phyloP scores from a whole-genome alignment of 2,888 invertebrate genomes.

The Drosophila nigritarsus region DNA sequence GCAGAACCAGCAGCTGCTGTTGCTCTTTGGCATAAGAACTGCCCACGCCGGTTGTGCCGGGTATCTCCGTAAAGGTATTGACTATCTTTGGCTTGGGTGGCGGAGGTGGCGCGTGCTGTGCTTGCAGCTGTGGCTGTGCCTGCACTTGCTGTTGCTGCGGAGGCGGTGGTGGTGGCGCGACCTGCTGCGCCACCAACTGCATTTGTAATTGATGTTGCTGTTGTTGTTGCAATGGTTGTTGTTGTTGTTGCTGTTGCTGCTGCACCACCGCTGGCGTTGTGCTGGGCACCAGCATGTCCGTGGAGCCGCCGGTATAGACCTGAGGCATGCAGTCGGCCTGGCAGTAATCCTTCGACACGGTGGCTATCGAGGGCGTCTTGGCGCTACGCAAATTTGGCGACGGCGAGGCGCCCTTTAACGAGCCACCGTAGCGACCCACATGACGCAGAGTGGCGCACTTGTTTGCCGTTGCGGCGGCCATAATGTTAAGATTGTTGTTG shows the following conservation, averaged over 20 bases:
- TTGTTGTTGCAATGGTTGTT: constrained; percentile 28
- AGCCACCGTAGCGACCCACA: constrained; percentile 85
- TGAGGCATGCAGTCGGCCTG: constrained; percentile 84
- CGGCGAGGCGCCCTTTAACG: constrained; percentile 83
- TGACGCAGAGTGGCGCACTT: constrained; percentile 85
- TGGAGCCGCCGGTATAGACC: constrained; percentile 63
- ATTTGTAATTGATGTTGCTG: constrained; percentile 64
- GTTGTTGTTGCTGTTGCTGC: constrained; percentile 41
- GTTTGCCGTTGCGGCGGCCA: constrained; percentile 81
- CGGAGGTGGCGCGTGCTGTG: constrained; percentile 79
- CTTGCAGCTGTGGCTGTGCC: constrained; percentile 53
- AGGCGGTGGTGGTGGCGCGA: constrained; percentile 55
- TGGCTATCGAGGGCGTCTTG: constrained; percentile 85
- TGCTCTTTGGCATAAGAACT: constrained; percentile 84
- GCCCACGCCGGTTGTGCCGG: constrained; percentile 84
- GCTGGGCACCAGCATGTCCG: constrained; percentile 60
- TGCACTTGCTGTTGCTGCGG: constrained; percentile 56
- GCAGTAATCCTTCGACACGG: constrained; percentile 85
- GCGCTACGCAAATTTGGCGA: constrained; percentile 85
- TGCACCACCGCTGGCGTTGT: constrained; percentile 31
- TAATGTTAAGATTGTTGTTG: constrained; percentile 82
- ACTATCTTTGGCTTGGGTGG: constrained; percentile 82
- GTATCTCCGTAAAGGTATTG: constrained; percentile 85
- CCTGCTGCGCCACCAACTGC: constrained; percentile 53
- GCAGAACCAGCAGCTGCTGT: constrained; percentile 57